Evolutionary conservation across 2,888 invertebrate species (phyloP).

Genomic region (Pachymerium ferrugineum): DNA sequence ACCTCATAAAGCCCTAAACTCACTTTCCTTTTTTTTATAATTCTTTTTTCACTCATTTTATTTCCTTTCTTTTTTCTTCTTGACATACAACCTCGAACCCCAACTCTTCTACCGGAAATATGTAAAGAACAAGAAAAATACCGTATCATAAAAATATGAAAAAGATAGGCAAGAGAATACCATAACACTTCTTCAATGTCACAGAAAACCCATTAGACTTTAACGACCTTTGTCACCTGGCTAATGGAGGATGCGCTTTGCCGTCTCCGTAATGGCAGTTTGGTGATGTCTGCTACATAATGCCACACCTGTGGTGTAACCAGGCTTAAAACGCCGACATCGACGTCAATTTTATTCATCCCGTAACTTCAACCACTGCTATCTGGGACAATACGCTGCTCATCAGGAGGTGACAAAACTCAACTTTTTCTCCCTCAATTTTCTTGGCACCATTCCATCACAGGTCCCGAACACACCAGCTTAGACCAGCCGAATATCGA

Average conservation of each 20-base stretch:
- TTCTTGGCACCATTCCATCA: not conserved
- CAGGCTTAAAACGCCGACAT: slow-evolving; percentile 2
- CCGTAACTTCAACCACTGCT: not conserved
- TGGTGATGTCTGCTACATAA: slow-evolving; percentile 21
- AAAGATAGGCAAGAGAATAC: slow-evolving; percentile 9
- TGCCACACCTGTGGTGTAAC: slow-evolving; percentile 18
- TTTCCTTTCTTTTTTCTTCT: not conserved
- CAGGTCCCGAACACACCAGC: slow-evolving; percentile 7
- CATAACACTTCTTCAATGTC: slow-evolving; percentile 21
- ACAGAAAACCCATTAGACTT: slow-evolving; percentile 18
- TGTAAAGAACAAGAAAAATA: slow-evolving; percentile 21
- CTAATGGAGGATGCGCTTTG: slow-evolving; percentile 21
- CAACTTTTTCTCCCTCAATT: not conserved
- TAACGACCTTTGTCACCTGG: slow-evolving; percentile 21
- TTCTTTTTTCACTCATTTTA: not conserved
- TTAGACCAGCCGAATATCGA: not conserved
- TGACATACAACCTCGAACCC: not conserved
- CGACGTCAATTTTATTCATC: not conserved
- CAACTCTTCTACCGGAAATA: slow-evolving; percentile 1
- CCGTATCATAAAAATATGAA: not conserved
- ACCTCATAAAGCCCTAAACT: not conserved
- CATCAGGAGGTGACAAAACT: slow-evolving; percentile 5
- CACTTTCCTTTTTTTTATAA: not conserved
- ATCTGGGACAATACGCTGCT: not conserved
- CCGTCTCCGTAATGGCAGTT: slow-evolving; percentile 18